A percentile compares a stretch with the other conserved stretches of the same genome.
phyloP scores from a whole-genome alignment of 2,797 vertebrate genomes.

The Propithecus perrieri region DNA sequence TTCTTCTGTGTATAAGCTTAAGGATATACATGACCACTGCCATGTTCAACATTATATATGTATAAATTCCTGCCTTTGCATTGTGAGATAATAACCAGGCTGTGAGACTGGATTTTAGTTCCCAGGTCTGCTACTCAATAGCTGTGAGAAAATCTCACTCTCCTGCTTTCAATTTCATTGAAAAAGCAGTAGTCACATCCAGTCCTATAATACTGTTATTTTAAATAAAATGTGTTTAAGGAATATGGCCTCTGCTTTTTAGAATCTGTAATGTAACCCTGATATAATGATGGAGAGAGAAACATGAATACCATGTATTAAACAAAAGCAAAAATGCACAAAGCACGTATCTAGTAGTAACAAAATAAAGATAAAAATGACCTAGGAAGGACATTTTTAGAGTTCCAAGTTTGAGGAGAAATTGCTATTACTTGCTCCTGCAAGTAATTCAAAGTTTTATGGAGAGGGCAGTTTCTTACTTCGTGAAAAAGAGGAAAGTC shows the following conservation, averaged over 20 bases:
- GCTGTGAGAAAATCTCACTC: background rate
- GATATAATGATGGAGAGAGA: background rate
- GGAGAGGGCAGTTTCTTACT: background rate
- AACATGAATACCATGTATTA: background rate
- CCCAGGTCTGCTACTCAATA: background rate
- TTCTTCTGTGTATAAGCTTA: background rate
- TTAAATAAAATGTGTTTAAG: background rate
- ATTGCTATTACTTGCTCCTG: background rate
- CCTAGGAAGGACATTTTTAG: background rate
- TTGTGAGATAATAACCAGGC: background rate
- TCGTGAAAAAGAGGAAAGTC: background rate
- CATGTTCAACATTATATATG: background rate
- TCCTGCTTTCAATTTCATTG: background rate
- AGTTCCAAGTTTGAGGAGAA: background rate
- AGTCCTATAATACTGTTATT: background rate
- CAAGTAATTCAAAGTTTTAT: background rate
- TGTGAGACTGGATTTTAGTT: background rate
- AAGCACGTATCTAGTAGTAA: background rate
- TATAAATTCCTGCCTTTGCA: background rate
- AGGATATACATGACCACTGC: background rate
- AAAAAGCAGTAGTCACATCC: background rate
- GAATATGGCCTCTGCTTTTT: background rate
- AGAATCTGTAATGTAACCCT: background rate
- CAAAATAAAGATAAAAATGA: background rate
- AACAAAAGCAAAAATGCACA: constrained; percentile 28